Base-by-base conservation (phyloP, 1,140 invertebrate species). In the Drosophila mojavensis region DNA sequence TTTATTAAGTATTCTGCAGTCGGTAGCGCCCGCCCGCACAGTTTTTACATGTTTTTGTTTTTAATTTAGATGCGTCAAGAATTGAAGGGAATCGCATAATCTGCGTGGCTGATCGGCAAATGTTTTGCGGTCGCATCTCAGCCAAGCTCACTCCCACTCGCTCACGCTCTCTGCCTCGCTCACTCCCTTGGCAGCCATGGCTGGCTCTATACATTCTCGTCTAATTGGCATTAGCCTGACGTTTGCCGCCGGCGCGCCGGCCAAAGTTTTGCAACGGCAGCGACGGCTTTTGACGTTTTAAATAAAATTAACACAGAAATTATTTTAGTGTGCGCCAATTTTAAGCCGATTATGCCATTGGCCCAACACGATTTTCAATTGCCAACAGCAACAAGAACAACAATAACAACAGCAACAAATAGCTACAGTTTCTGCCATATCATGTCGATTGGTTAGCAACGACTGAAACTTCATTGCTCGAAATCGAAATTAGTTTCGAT, bases 261-360 rank as follows among this genome's bases (percentile, higher is more conserved):
- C 11, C 3, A 74, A 64, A 74, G 59, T 77, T 62, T 76, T 67
- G 24, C 36, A 43, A 11, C 20, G 13, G 15, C 24, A 60, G 33
- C 58, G 5, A 20, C 54, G 66, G 68, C 53, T 68, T 79, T 79
- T 36, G 54, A 55, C 51, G 62, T 68, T 81, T 76, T 60, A 79
- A 86, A 79, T 77, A 88, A 77, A 86, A 86, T 88, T 77, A 88
- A 86, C 83, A 86, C 76, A 72, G 83, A 86, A 86, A 79, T 83
- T 88, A 88, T 86, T 86, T 86, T 79, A 86, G 70, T 73, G 76
- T 68, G 76, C 17, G 63, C 39, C 72, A 76, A 79, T 76, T 88
- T 70, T 86, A 86, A 88, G 83, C 83, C 68, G 83, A 79, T 88
- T 86, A 86, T 64, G 45, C 60, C 28, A 26, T 63, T 60, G 28